phyloP scores from a whole-genome alignment of 2,797 vertebrate species.

The Percopsis omiscomaycus region DNA sequence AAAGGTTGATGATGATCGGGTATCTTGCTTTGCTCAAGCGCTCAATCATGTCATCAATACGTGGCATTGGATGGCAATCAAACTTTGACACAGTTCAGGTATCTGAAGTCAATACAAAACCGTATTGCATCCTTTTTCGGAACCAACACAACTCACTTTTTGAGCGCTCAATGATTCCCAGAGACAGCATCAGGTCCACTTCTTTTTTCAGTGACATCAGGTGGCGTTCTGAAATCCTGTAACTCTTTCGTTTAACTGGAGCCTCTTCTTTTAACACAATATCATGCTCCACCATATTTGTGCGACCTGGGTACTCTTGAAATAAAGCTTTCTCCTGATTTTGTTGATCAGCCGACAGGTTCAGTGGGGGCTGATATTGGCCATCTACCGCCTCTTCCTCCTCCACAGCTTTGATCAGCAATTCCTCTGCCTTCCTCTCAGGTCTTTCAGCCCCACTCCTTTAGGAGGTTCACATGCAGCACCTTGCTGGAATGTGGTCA shows the following conservation, averaged over 20 bases:
- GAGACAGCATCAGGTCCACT: conserved; percentile 1
- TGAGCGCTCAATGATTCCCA: conserved; percentile 9
- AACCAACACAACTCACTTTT: conserved; percentile 19
- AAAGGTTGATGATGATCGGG: conserved; percentile 8
- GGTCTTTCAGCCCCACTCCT: conserved; percentile 17
- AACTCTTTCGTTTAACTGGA: background rate
- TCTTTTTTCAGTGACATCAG: conserved; percentile 3
- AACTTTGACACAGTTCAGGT: conserved; percentile 12
- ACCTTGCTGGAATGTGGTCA: background rate
- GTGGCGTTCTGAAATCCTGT: conserved; percentile 14
- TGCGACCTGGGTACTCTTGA: background rate
- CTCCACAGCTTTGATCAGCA: background rate
- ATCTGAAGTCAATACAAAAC: conserved; percentile 22
- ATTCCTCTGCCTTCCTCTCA: background rate
- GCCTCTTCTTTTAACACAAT: conserved; percentile 3
- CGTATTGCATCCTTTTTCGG: conserved; percentile 5
- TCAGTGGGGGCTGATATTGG: background rate
- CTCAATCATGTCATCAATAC: conserved; percentile 14
- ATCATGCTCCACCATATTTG: conserved; percentile 13
- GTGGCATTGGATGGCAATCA: background rate
- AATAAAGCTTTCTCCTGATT: conserved; percentile 6
- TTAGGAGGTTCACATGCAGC: conserved; percentile 19
- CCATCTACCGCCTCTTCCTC: conserved; percentile 1
- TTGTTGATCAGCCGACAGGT: background rate
- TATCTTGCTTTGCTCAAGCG: conserved; percentile 6